phyloP scores from a whole-genome alignment of 1,140 invertebrate genomes.

The Bombyx mori region ASM3026992v2 NC_085117.1:10514001-10514500 shows the following conservation, averaged over 20 bases:
- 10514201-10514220: conserved; percentile 48
- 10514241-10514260: conserved; percentile 12
- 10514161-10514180: conserved; percentile 46
- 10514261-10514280: conserved; percentile 63
- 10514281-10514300: conserved; percentile 23
- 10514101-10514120: conserved; percentile 12
- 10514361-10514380: neutral
- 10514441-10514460: neutral
- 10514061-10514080: too few relatives aligned
- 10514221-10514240: conserved; percentile 56
- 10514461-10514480: conserved; percentile 3
- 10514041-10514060: too few relatives aligned
- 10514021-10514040: too few relatives aligned
- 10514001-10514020: too few relatives aligned
- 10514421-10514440: conserved; percentile 1
- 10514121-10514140: conserved; percentile 43
- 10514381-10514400: too few relatives aligned
- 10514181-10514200: conserved; percentile 25
- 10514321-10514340: conserved; percentile 28
- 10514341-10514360: neutral
- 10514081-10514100: too few relatives aligned
- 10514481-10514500: neutral
- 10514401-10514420: neutral
- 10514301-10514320: conserved; percentile 50
- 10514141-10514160: conserved; percentile 40